Evolutionary conservation across 2,888 invertebrate species (phyloP).

Genomic region (Schizotus pectinicornis): DNA sequence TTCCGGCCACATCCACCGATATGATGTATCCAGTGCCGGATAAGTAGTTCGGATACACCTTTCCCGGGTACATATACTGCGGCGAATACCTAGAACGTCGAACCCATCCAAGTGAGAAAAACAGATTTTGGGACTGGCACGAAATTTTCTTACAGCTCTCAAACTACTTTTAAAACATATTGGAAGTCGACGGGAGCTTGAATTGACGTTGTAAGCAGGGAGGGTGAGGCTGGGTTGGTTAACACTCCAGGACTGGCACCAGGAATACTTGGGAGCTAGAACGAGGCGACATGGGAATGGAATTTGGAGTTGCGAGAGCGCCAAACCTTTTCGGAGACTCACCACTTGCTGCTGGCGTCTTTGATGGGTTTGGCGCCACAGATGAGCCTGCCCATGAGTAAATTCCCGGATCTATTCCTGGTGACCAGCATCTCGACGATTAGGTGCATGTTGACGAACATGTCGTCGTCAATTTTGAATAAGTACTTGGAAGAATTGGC

Average conservation of each 20-base stretch:
- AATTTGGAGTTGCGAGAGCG: too few species aligned
- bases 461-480: constrained; percentile 87
- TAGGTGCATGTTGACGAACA: constrained; percentile 73
- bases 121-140: too few species aligned
- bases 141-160: too few species aligned
- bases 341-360: constrained; percentile 80
- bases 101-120: too few species aligned
- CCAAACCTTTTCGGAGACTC: constrained; percentile 38
- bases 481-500: constrained; percentile 64
- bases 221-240: too few species aligned
- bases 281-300: too few species aligned
- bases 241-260: too few species aligned
- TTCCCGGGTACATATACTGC: constrained; percentile 58
- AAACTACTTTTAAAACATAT: too few species aligned
- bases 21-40: constrained; percentile 84
- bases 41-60: constrained; percentile 78
- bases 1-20: constrained; percentile 69
- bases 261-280: too few species aligned
- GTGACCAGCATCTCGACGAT: constrained; percentile 37
- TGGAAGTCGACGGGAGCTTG: too few species aligned
- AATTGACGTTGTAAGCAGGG: too few species aligned
- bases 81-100: constrained; percentile 18
- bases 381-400: constrained; percentile 79
- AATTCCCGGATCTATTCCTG: constrained; percentile 52
- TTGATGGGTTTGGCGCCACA: constrained; percentile 78